phyloP scores from a whole-genome alignment of 2,888 invertebrate genomes.

The Zootermopsis nevadensis region DNA sequence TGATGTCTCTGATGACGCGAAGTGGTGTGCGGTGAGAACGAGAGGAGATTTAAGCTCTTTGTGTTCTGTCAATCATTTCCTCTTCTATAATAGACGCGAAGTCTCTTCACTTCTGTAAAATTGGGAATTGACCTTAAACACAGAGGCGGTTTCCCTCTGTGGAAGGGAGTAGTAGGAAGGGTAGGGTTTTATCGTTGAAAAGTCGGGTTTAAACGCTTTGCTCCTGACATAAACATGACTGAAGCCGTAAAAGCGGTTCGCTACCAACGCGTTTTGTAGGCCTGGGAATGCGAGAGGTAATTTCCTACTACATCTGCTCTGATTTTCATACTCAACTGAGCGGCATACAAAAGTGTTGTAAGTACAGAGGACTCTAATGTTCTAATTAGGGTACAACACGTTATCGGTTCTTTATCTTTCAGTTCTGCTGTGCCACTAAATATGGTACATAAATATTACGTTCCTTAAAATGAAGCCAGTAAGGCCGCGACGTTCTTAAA shows the following conservation, averaged over 20 bases:
- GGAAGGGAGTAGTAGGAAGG: neutral
- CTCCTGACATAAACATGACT: neutral
- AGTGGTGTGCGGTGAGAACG: neutral
- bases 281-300: neutral
- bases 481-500: too few relatives aligned
- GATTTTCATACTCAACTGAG: neutral
- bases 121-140: conserved; percentile 21
- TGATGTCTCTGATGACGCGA: neutral
- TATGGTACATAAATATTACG: too few relatives aligned
- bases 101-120: neutral
- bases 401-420: too few relatives aligned
- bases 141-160: neutral
- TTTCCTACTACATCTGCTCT: conserved; percentile 10
- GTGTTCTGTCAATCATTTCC: conserved; percentile 17
- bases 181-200: neutral
- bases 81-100: neutral
- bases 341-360: neutral
- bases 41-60: neutral
- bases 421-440: too few relatives aligned
- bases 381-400: too few relatives aligned
- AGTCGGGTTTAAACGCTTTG: neutral
- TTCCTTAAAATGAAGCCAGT: too few relatives aligned
- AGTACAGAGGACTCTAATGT: neutral
- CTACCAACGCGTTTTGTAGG: too few relatives aligned
- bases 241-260: too few relatives aligned